Evolutionary conservation across 2,113 vertebrate species (phyloP), one percentile per base, ranked within the genome.

Genomic region (Sylvietta virens): DNA sequence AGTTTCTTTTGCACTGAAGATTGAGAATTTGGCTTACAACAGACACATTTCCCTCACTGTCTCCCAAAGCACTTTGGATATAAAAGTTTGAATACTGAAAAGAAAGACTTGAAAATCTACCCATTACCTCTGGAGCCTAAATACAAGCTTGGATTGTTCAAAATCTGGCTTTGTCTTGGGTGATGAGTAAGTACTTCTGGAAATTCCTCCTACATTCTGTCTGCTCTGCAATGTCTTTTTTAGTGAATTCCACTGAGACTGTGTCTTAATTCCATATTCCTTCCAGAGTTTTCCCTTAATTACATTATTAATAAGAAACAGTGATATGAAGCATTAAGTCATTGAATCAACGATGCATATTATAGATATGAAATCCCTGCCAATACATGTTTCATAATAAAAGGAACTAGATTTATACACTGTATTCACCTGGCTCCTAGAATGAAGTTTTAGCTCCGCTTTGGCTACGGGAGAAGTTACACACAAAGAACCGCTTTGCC

Each of bases 261-360:
- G 1, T 9, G 7, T 44, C 79, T 93, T 50, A 88, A 88, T 86
- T 69, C 70, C 42, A 39, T 83, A 94, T 57, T 86, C 60, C 61
- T 88, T 81, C 71, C 51, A 69, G 56, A 74, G 35, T 31, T 67
- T 94, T 86, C 69, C 82, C 54, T 28, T 94, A 65, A 95, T 81
- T 40, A 50, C 48, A 69, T 90, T 78, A 86, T 54, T 92, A 81
- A 89, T 24, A 47, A 70, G 81, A 82, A 86, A 62, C 79, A 40
- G 39, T 22, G 48, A 83, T 39, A 51, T 24, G 31, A 90, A 66
- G 64, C 51, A 92, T 56, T 53, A 83, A 85, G 60, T 74, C 40
- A 44, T 21, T 81, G 60, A 13, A 10, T 56, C 70, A 82, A 11
- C 4, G 2, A 45, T 16, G 8, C 31, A 10, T 5, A 37, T 21